These are phyloP conservation scores for Brachionus calyciflorus DNA, from an alignment of 1,140 invertebrate genomes.

Conservation along the genomic window DNA sequence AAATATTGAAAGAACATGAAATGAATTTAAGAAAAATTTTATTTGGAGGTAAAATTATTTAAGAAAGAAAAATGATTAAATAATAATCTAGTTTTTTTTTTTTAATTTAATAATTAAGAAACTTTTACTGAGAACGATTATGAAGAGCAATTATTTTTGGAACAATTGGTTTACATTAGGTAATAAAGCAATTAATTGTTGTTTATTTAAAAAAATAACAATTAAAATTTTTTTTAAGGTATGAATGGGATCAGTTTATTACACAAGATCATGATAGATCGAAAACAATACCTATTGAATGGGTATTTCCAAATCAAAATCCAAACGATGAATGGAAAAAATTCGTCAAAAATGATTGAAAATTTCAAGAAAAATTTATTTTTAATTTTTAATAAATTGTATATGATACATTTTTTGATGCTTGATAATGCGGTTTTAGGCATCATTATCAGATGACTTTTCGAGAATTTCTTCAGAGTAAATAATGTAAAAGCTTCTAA, in stretches of 20 bases:
- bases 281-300: conserved; percentile 21
- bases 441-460: too few relatives aligned
- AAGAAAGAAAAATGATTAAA: background rate
- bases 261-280: background rate
- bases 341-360: background rate
- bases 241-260: conserved; percentile 32
- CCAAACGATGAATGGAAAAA: conserved; percentile 18
- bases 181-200: background rate
- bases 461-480: too few relatives aligned
- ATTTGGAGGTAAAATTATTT: conserved; percentile 5
- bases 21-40: background rate
- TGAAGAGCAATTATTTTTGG: background rate
- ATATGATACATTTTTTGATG: too few relatives aligned
- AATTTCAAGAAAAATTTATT: too few relatives aligned
- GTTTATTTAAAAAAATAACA: background rate
- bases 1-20: background rate
- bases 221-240: background rate
- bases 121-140: background rate
- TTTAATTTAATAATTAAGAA: too few relatives aligned
- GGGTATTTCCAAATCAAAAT: conserved; percentile 36
- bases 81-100: too few relatives aligned
- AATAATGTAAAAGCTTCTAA: too few relatives aligned
- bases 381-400: too few relatives aligned
- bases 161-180: conserved; percentile 15
- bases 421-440: too few relatives aligned